These are phyloP conservation scores for Holcopasites calliopsidis DNA, from an alignment of 1,140 invertebrate species.

Conservation along the genomic window DNA sequence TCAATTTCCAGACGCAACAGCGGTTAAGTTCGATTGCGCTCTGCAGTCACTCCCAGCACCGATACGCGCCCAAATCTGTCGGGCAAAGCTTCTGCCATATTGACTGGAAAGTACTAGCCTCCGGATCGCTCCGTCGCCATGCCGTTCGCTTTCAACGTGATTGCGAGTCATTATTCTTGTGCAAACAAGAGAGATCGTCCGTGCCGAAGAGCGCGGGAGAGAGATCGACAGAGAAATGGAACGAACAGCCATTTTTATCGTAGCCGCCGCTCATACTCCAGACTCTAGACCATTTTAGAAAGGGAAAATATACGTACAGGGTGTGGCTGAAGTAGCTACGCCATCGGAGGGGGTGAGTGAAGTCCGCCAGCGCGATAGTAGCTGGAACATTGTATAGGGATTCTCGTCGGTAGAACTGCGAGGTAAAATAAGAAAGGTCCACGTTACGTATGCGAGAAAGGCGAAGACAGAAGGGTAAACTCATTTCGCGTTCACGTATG, in stretches of 20 bases:
- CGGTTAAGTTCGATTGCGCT: background rate
- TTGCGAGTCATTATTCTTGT: conserved; percentile 11
- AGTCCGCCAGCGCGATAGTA: background rate
- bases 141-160: background rate
- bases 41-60: background rate
- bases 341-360: background rate
- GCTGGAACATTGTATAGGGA: background rate
- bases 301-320: background rate
- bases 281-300: background rate
- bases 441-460: background rate
- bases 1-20: background rate
- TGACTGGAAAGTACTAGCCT: background rate
- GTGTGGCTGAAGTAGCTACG: background rate
- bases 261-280: background rate
- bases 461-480: background rate
- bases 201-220: background rate
- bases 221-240: background rate
- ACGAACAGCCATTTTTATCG: too few species aligned
- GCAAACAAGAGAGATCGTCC: background rate
- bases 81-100: background rate
- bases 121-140: background rate
- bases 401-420: background rate
- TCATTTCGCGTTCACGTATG: conserved; percentile 26
- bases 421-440: background rate
- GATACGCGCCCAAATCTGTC: background rate